These are phyloP conservation scores for Actias luna DNA, from an alignment of 2,888 invertebrate genomes.

Conservation along the genomic window DNA sequence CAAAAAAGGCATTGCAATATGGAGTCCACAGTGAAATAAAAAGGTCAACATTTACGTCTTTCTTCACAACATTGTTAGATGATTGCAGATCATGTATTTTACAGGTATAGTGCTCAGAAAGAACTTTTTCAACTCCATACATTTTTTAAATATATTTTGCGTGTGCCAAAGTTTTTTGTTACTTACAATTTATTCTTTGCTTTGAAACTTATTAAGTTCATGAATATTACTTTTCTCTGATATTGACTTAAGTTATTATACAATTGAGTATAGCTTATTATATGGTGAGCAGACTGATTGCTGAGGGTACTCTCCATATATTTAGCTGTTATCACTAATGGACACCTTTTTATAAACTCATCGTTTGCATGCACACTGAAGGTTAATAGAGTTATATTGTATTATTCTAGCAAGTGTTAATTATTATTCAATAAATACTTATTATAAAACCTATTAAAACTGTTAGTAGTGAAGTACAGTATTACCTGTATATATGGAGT, in stretches of 20 bases:
- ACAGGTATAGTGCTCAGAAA: slow-evolving; percentile 39
- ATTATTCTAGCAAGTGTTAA: too few relatives aligned
- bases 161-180: background rate
- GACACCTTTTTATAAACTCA: too few relatives aligned
- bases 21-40: slow-evolving; percentile 30
- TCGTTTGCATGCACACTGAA: too few relatives aligned
- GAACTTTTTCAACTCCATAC: background rate
- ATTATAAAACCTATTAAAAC: too few relatives aligned
- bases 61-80: slow-evolving; percentile 45
- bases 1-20: slow-evolving; percentile 40
- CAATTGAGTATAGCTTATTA: background rate
- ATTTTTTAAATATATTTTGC: background rate
- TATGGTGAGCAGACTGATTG: background rate
- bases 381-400: too few relatives aligned
- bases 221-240: background rate
- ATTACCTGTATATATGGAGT: too few relatives aligned
- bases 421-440: too few relatives aligned
- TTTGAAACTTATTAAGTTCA: background rate
- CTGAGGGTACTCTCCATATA: too few relatives aligned
- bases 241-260: background rate
- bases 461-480: too few relatives aligned
- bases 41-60: slow-evolving; percentile 34
- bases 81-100: slow-evolving; percentile 53
- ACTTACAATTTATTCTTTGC: background rate
- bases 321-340: too few relatives aligned